These are phyloP conservation scores for Rhopalosiphum nymphaeae DNA, from an alignment of 2,888 invertebrate genomes.

Conservation along the genomic window DNA sequence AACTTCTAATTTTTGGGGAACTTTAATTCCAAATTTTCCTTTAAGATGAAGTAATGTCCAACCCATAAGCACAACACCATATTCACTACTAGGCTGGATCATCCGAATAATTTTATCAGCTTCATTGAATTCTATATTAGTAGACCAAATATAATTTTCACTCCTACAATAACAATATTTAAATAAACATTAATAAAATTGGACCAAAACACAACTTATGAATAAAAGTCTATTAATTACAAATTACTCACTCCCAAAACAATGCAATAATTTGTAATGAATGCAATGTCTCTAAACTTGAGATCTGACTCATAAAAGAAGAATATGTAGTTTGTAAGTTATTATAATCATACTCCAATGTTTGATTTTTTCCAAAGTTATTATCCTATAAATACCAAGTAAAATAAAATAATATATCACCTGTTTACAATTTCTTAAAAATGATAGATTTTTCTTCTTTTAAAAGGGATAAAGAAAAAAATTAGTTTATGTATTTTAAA, in stretches of 20 bases:
- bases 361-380: slow-evolving; percentile 62
- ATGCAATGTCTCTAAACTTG: slow-evolving; percentile 61
- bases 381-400: slow-evolving; percentile 45
- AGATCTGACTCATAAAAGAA: slow-evolving; percentile 50
- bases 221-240: neutral
- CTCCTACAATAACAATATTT: neutral
- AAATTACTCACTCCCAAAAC: slow-evolving; percentile 52
- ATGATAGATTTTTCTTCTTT: neutral
- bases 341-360: slow-evolving; percentile 58
- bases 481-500: neutral
- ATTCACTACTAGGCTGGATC: slow-evolving; percentile 58
- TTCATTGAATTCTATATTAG: slow-evolving; percentile 48
- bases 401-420: slow-evolving; percentile 3
- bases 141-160: slow-evolving; percentile 58
- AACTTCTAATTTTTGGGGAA: slow-evolving; percentile 43
- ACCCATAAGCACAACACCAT: slow-evolving; percentile 44
- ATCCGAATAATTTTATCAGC: slow-evolving; percentile 53
- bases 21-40: slow-evolving; percentile 55
- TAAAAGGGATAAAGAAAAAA: neutral
- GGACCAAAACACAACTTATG: neutral
- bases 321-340: slow-evolving; percentile 43
- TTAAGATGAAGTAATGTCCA: slow-evolving; percentile 47
- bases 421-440: neutral
- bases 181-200: neutral
- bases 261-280: slow-evolving; percentile 46